Conservation (phyloP, 1,140 invertebrate genomes). For the Zaprionus taronus region DNA sequence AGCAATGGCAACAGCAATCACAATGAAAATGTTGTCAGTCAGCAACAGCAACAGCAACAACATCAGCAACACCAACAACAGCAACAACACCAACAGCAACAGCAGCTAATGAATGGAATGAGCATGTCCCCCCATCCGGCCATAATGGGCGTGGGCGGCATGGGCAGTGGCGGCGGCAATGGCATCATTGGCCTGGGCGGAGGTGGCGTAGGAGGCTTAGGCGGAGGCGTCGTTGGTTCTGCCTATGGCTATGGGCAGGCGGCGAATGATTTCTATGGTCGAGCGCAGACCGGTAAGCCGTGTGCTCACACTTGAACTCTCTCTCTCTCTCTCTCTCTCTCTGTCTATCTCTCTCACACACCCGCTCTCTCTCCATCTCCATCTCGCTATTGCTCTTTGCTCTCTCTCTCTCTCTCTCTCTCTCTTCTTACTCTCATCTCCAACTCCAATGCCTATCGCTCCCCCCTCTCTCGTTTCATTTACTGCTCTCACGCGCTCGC, state of each 20-base stretch:
- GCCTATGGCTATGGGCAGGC: slow-evolving; percentile 62
- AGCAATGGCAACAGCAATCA: slow-evolving; percentile 20
- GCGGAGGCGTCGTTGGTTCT: slow-evolving; percentile 38
- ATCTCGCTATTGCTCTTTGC: slow-evolving; percentile 14
- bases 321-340: slow-evolving; percentile 48
- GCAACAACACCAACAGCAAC: slow-evolving; percentile 66
- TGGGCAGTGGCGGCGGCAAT: slow-evolving; percentile 72
- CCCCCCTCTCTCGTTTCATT: background rate
- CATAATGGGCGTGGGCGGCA: slow-evolving; percentile 72
- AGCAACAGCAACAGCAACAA: slow-evolving; percentile 57
- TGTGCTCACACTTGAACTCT: slow-evolving; percentile 57
- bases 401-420: slow-evolving; percentile 17
- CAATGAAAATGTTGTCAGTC: slow-evolving; percentile 2
- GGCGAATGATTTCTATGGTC: slow-evolving; percentile 84
- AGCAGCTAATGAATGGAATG: slow-evolving; percentile 68
- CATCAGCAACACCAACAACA: slow-evolving; percentile 56
- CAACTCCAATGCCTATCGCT: background rate
- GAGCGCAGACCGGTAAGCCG: slow-evolving; percentile 83
- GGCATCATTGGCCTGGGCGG: slow-evolving; percentile 74
- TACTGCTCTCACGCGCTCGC: slow-evolving; percentile 13
- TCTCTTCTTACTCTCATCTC: slow-evolving; percentile 19
- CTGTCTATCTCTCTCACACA: slow-evolving; percentile 7
- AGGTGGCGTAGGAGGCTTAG: slow-evolving; percentile 51
- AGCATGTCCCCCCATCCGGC: slow-evolving; percentile 74
- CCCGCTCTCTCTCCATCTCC: slow-evolving; percentile 20